phyloP scores from a whole-genome alignment of 2,113 vertebrate species.

The Gulo gulo region DNA sequence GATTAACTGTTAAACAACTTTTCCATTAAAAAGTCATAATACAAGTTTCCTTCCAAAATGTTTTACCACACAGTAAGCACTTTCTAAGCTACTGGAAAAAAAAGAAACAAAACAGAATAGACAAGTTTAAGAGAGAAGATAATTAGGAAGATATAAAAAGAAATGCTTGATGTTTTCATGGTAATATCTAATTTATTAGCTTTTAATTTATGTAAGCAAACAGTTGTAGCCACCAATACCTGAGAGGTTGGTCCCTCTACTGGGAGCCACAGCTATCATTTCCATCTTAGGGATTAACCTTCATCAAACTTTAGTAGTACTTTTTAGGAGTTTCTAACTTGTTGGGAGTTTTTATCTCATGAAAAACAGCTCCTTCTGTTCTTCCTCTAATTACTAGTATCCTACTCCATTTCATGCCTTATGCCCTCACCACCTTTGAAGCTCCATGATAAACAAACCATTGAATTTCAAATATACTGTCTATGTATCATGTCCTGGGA shows the following conservation, averaged over 20 bases:
- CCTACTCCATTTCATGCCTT: neutral
- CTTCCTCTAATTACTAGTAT: fast-evolving
- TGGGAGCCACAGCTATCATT: neutral
- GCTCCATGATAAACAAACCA: neutral
- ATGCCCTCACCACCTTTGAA: neutral
- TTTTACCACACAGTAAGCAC: neutral
- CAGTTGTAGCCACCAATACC: neutral
- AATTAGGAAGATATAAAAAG: neutral
- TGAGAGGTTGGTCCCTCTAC: fast-evolving
- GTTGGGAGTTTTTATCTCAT: neutral
- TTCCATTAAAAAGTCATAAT: neutral
- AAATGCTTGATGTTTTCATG: neutral
- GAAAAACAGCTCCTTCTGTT: fast-evolving
- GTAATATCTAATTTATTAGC: neutral
- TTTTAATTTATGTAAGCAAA: neutral
- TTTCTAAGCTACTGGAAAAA: neutral
- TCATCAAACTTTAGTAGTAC: neutral
- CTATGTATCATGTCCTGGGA: neutral
- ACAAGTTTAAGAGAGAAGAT: neutral
- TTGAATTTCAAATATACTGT: neutral
- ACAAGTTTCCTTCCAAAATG: neutral
- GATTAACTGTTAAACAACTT: neutral
- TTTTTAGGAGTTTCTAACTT: neutral
- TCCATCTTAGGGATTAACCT: neutral
- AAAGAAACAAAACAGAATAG: neutral